Conservation (phyloP, 2,888 invertebrate genomes). For the Oasisia sp. region DNA sequence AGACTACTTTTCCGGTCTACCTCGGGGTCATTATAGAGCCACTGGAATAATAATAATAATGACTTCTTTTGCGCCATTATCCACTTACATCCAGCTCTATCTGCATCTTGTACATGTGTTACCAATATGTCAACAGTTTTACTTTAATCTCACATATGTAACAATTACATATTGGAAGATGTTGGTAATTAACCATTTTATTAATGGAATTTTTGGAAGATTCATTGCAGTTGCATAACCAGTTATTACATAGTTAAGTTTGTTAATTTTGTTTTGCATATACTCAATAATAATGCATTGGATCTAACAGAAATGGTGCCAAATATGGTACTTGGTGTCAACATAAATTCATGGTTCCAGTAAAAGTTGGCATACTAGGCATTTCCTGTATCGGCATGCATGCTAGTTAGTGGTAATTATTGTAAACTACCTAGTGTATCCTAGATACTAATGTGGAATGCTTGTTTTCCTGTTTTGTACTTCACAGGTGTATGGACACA, state of each 20-base stretch:
- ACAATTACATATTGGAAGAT: no score
- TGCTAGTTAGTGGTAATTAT: not conserved
- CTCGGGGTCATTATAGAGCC: no score
- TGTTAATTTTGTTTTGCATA: not conserved
- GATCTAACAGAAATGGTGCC: not conserved
- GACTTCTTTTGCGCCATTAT: no score
- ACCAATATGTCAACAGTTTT: no score
- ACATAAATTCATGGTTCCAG: not conserved
- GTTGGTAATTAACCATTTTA: no score
- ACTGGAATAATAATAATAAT: no score
- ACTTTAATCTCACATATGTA: no score
- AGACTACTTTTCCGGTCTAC: no score
- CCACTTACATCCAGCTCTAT: no score
- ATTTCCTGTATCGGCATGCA: not conserved
- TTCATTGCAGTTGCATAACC: not conserved
- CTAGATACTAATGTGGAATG: not conserved
- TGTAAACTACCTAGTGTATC: not conserved
- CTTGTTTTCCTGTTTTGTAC: not conserved
- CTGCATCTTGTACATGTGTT: no score
- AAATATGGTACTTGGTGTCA: not conserved
- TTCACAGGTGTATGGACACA: not conserved
- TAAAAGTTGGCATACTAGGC: not conserved
- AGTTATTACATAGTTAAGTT: not conserved
- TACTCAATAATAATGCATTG: not conserved
- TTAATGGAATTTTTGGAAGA: not conserved